These are phyloP conservation scores for Chymomyza procnemis DNA, from an alignment of 2,888 invertebrate species.

Conservation along the genomic window DNA sequence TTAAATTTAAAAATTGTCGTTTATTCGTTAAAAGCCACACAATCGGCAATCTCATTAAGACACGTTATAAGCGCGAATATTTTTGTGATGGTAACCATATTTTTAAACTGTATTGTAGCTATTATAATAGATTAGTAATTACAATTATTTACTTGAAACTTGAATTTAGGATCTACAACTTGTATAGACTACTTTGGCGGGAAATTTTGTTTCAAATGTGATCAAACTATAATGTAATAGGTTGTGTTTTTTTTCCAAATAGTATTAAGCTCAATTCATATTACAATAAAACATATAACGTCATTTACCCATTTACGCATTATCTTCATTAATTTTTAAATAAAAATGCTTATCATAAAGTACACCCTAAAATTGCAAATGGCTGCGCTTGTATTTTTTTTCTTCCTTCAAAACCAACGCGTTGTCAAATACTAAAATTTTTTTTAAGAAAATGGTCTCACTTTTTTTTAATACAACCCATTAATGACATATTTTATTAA, in stretches of 20 bases:
- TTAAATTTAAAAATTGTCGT: no score
- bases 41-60: no score
- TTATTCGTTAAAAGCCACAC: no score
- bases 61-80: no score
- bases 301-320: conserved; percentile 16
- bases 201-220: conserved; percentile 22
- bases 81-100: no score
- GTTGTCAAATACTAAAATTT: neutral
- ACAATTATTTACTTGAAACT: no score
- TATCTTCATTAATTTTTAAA: conserved; percentile 5
- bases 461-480: neutral
- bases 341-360: conserved; percentile 17
- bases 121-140: no score
- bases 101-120: no score
- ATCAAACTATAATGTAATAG: neutral
- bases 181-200: conserved; percentile 27
- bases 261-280: neutral
- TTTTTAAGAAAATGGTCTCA: conserved; percentile 11
- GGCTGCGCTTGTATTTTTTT: conserved; percentile 25
- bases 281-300: conserved; percentile 2
- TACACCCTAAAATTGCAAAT: conserved; percentile 46
- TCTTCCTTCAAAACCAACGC: conserved; percentile 26
- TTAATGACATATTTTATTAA: conserved; percentile 4
- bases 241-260: neutral
- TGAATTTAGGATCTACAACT: no score